A percentile compares a stretch with the other conserved stretches of the same genome.
These are phyloP conservation scores for Ommatoiulus sabulosus DNA, from an alignment of 2,888 invertebrate species.

Conservation along the genomic window DNA sequence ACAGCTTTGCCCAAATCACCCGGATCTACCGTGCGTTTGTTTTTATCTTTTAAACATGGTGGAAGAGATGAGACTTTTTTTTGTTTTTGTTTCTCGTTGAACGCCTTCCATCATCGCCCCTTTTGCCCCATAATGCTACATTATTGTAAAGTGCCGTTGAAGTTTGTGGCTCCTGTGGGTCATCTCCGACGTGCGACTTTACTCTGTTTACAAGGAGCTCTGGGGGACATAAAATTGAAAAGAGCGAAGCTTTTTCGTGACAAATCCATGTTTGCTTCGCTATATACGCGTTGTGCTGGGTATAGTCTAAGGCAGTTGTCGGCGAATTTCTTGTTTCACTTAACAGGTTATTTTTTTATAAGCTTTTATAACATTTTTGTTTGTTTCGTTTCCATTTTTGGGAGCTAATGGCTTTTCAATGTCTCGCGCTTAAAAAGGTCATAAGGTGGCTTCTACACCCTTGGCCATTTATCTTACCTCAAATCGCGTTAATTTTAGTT, in stretches of 20 bases:
- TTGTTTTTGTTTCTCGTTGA: background rate
- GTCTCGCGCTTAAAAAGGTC: too few species aligned
- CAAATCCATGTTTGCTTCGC: slow-evolving; percentile 19
- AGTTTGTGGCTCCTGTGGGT: slow-evolving; percentile 48
- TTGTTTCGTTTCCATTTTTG: background rate
- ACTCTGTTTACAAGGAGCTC: slow-evolving; percentile 49
- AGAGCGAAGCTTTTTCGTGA: slow-evolving; percentile 25
- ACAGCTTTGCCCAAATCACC: background rate
- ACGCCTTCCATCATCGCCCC: slow-evolving; percentile 16
- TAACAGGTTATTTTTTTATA: background rate
- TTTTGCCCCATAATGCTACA: slow-evolving; percentile 17
- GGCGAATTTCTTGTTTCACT: background rate
- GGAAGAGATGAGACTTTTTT: background rate
- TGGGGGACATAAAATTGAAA: slow-evolving; percentile 41
- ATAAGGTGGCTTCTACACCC: too few species aligned
- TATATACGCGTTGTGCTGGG: slow-evolving; percentile 11
- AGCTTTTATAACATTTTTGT: background rate
- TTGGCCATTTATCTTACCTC: too few species aligned
- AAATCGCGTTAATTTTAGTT: too few species aligned
- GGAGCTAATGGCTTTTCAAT: background rate
- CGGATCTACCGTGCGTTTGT: background rate
- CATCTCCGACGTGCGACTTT: slow-evolving; percentile 40
- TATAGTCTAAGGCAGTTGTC: background rate
- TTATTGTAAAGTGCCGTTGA: slow-evolving; percentile 42
- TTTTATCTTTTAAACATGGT: background rate